Base-by-base conservation (phyloP, 2,113 vertebrate genomes). In the Recurvirostra avosetta region DNA sequence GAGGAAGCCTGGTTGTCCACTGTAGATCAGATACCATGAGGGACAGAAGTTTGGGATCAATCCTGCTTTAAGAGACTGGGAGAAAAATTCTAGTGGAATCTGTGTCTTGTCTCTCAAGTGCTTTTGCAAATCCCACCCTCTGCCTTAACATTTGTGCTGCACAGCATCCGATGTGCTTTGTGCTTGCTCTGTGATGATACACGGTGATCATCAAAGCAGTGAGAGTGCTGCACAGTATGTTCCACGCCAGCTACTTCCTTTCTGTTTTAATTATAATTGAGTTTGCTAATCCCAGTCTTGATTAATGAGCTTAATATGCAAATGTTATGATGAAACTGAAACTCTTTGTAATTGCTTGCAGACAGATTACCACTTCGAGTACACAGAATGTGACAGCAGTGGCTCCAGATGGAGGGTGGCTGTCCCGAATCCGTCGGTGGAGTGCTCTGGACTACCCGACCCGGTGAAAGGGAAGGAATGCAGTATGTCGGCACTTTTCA, bases 331-430 rank as follows among this genome's bases (percentile, higher is more conserved):
- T 93, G 95, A 92, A 93, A 96, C 86, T 96, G 93, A 97, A 93
- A 74, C 62, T 98, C 93, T 98, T 94, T 98, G 90, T 98, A 53
- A 96, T 98, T 97, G 71, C 96, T 98, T 98, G 92, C 99, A 99
- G 99, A 97, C 89, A 36, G 99, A 99, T 97, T 99, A 99, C 97
- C 99, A 99, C 98, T 99, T 99, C 91, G 98, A 99, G 97, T 99
- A 99, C 97, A 99, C 99, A 3, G 99, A 99, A 88, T 99, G 99
- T 68, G 99, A 99, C 97, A 99, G 99, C 97, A 99, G 98, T 25
- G 99, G 99, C 85, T 99, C 99, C 77, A 98, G 99, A 86, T 99
- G 99, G 99, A 98, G 99, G 90, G 99, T 99, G 71, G 99, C 99
- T 94, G 98, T 99, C 94, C 99, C 99, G 2, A 99, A 99, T 40